These are phyloP conservation scores for Ormyrus rosae DNA, from an alignment of 2,888 invertebrate species.

Conservation along the genomic window DNA sequence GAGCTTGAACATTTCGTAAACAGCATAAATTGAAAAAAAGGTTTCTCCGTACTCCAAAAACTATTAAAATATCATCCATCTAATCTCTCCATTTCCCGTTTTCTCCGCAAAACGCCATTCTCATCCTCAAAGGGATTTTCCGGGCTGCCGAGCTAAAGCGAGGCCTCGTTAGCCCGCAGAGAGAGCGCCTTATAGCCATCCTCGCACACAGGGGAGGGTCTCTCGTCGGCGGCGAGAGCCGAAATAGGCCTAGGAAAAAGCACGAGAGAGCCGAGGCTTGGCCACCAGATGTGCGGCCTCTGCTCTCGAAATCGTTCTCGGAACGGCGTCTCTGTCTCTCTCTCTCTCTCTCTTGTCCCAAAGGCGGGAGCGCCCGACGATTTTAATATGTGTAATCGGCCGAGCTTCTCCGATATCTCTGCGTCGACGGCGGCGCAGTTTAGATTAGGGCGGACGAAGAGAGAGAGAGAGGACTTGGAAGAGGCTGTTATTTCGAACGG, in stretches of 20 bases:
- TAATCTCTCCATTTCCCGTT: too few species aligned
- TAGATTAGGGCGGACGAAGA: constrained; percentile 2
- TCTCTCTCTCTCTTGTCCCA: background rate
- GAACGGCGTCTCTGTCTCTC: background rate
- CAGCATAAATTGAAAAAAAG: too few species aligned
- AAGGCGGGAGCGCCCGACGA: too few species aligned
- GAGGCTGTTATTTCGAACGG: constrained; percentile 45
- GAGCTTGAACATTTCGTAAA: too few species aligned
- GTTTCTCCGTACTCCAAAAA: too few species aligned
- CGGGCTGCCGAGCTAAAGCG: background rate
- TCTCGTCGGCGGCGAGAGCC: background rate
- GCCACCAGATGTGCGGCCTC: constrained; percentile 45
- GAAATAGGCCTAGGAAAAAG: constrained; percentile 18
- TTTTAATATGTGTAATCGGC: too few species aligned
- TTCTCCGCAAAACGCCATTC: background rate
- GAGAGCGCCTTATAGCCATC: too few species aligned
- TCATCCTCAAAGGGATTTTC: constrained; percentile 34
- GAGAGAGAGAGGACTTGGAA: background rate
- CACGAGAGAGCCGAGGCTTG: constrained; percentile 10
- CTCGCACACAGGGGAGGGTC: too few species aligned
- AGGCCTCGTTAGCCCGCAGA: background rate
- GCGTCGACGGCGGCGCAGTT: constrained; percentile 10
- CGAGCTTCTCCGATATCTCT: background rate
- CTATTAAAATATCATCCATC: too few species aligned
- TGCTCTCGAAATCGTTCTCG: background rate